Percentiles rank a stretch among this genome's conserved stretches.
These are phyloP conservation scores for Norana najaformis DNA, from an alignment of 2,888 invertebrate species.

Conservation along the genomic window DNA sequence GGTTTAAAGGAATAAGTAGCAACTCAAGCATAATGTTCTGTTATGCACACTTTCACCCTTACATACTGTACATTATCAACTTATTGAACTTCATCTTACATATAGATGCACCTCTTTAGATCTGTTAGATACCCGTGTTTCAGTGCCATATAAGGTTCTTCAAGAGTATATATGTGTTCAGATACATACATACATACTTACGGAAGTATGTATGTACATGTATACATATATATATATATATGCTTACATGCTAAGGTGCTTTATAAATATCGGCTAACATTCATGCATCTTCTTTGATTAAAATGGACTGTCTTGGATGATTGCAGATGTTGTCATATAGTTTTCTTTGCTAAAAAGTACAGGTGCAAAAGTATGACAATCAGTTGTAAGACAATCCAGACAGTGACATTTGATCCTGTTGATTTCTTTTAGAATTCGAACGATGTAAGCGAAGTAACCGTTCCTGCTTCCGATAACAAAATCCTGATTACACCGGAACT, in stretches of 20 bases:
- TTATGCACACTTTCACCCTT: too few species aligned
- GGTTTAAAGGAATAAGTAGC: neutral
- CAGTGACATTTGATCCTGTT: neutral
- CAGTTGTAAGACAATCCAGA: neutral
- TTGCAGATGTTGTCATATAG: neutral
- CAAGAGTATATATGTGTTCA: too few species aligned
- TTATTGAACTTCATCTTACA: neutral
- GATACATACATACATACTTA: neutral
- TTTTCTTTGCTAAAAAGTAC: neutral
- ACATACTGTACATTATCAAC: neutral
- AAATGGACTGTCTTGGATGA: neutral
- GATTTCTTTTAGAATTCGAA: constrained; percentile 9
- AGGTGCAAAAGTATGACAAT: neutral
- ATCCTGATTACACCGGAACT: constrained; percentile 83
- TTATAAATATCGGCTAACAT: neutral
- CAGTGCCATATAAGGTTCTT: too few species aligned
- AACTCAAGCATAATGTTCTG: neutral
- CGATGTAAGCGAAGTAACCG: neutral
- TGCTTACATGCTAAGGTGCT: neutral
- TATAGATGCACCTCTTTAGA: too few species aligned
- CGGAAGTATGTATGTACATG: neutral
- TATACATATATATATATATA: neutral
- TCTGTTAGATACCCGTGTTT: too few species aligned
- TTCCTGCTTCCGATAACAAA: constrained; percentile 29
- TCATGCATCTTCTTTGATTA: neutral